Evolutionary conservation across 2,797 vertebrate genomes (phyloP), one percentile per base, ranked within the genome.

Genomic region (Simalia tracyae): DNA sequence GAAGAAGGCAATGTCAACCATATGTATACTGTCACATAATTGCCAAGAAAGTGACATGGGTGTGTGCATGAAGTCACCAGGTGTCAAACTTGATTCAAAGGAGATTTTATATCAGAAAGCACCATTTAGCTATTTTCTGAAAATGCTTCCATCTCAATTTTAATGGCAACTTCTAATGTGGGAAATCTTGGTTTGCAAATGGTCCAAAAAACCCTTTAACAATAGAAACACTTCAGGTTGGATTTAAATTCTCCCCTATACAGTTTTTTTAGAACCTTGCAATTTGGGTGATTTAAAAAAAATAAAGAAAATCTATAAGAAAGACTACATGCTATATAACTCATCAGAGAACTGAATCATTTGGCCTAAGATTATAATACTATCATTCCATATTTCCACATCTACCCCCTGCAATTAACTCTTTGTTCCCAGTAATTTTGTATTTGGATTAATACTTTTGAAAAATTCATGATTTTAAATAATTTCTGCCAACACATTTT

Each of bases 111-210:
- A 31, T 76, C 42, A 94, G 92, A 92, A 88, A 95, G 91, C 61
- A 61, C 15, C 89, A 88, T 94, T 63, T 94, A 85, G 90, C 2
- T 66, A 95, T 93, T 94, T 92, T 92, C n/a, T n/a, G 15, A 96
- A 36, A 93, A 95, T 95, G 88, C 63, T 57, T 61, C 87, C 11
- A 63, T 56, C 36, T 92, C 31, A 11, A 93, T 96, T 64, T 92
- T 92, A 91, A 93, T 86, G 91, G 72, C 92, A 95, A 57, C 0
- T 22, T 94, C 88, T 66, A 93, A 50, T 72, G 89, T 81, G 90
- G 92, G 93, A 92, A 95, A 1, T 3, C 0, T 85, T 88, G 89
- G 91, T 91, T 94, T 46, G 31, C 86, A 91, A 86, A 88, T 94
- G 91, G 60, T 46, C 4, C 42, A 61, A 88, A 76, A 57, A 85